Base-by-base conservation (phyloP, 1,140 invertebrate genomes). In the Drosophila persimilis region DNA sequence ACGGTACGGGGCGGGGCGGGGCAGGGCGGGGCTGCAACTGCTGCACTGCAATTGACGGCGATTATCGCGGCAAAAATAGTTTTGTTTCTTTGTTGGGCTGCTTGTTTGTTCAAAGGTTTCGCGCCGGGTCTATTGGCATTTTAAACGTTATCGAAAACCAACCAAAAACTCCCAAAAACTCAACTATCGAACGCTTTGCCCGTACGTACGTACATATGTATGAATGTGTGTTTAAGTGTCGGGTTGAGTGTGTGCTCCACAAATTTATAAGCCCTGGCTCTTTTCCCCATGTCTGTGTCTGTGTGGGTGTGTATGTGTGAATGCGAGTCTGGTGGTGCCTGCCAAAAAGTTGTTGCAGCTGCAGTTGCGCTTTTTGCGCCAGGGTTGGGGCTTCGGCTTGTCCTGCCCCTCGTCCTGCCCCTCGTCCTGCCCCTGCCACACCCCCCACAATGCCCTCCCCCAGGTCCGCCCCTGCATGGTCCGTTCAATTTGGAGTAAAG, bases 71-170 rank as follows among this genome's bases (percentile, higher is more conserved):
- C 73, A 41, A 71, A 85, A 85, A 86, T 81, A 85, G 81, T 85
- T 73, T 74, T 84, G 56, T 77, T 81, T 84, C 70, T 67, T 83
- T 74, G 74, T 73, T 74, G 60, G 65, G 35, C 53, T 51, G 52
- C 65, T 84, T 79, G 54, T 80, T 56, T 63, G 59, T 80, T 81
- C 63, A 73, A 74, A 74, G 71, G 63, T 59, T 62, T 60, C 35
- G 53, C 67, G 39, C 47, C 45, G 59, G 76, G 56, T 79, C 80
- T 85, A 80, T 85, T 81, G 81, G 73, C 56, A 61, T 86, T 86
- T 86, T 88, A 85, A 85, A 85, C 81, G 83, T 77, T 85, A 85
- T 85, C 81, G 81, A 80, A 66, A 85, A 85, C 83, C 81, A 85
- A 81, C 61, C 83, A 47, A 71, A 71, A 85, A 86, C 84, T 80